Base-by-base conservation (phyloP, 2,888 invertebrate species). In the Electrophaes corylata region DNA sequence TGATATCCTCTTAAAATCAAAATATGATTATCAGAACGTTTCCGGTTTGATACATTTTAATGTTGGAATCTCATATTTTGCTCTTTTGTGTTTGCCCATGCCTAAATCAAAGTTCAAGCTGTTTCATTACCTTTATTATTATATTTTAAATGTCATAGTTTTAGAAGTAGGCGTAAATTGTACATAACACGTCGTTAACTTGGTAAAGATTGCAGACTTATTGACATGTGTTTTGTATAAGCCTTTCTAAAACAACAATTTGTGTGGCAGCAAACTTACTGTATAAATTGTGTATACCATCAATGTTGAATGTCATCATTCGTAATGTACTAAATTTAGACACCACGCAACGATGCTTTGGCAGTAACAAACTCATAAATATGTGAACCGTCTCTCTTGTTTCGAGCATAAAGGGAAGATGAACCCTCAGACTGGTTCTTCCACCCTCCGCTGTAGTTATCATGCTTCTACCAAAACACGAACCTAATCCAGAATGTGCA, bases 301-400 rank as follows among this genome's bases (percentile, higher is more conserved):
- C 70, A 70, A 70, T 76, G 73, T 80, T 78, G 57, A 65, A 74
- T 79, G 78, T 78, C 76, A 72, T 70, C 63, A 68, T 73, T 78
- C 73, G 69, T 70, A 75, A 70, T 71, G 62, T 73, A 71, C 66
- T 71, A 73, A 73, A 76, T 70, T 72, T 75, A 79, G 68, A 78
- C 75, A 77, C 75, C 74, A 73, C 71, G 67, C 69, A 67, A 63
- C 70, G 69, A 68, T 63, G 68, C 66, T 76, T 72, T 64, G 65
- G 73, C 75, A 75, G 75, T 68, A 63, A 47, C 20, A 49, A 47
- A 46, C 39, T 50, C 16, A n/a, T 14, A 12, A 6, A 31, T 20
- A 18, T 3, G 18, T 14, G 26, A 23, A 37, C 2, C 16, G 1
- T 16, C 12, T 33, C 16, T 37, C 10, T 37, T 12, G 35, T 29